phyloP scores from a whole-genome alignment of 2,797 vertebrate genomes.

The Podarcis siculus region DNA sequence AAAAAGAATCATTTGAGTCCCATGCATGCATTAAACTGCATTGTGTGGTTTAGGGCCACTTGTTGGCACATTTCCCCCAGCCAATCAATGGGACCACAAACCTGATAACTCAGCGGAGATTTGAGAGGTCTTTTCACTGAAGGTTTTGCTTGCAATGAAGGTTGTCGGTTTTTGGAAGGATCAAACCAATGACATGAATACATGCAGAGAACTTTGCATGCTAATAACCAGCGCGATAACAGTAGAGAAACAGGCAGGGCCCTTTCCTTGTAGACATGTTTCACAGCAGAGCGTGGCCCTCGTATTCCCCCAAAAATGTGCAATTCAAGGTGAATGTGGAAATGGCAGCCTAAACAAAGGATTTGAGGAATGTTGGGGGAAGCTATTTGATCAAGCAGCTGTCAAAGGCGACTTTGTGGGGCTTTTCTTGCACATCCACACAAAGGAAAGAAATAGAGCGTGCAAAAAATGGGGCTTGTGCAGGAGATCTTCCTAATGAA shows the following conservation, averaged over 20 bases:
- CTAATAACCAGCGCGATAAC: not conserved
- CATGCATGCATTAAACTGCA: not conserved
- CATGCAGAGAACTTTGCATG: not conserved
- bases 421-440: not conserved
- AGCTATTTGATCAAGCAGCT: not conserved
- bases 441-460: not conserved
- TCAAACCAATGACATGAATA: not conserved
- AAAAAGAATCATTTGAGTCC: not conserved
- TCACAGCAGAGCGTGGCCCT: not conserved
- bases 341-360: not conserved
- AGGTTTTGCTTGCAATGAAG: not conserved
- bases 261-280: not conserved
- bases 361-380: not conserved
- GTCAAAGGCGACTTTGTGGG: not conserved
- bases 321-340: not conserved
- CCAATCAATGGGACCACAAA: not conserved
- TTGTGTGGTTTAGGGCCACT: too few species aligned
- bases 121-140: not conserved
- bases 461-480: not conserved
- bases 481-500: not conserved
- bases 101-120: not conserved
- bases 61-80: not conserved
- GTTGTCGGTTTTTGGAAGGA: not conserved
- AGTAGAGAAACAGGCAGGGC: not conserved
- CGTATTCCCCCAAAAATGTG: not conserved